phyloP scores from a whole-genome alignment of 1,140 invertebrate species.

The Macrobrachium nipponense region DNA sequence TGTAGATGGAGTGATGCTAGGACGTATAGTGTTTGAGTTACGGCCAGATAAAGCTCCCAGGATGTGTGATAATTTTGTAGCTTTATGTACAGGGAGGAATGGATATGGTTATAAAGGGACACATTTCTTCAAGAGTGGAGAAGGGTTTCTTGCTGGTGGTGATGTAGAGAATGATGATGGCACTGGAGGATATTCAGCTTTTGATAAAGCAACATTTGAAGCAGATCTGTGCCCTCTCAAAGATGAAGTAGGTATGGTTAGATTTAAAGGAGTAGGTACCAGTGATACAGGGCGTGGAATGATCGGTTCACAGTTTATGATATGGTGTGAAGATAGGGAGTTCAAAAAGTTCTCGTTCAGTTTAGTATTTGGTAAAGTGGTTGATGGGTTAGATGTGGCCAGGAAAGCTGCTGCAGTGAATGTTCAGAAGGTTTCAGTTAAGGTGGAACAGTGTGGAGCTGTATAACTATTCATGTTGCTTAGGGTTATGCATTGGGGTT shows the following conservation, averaged over 20 bases:
- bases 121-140: slow-evolving; percentile 64
- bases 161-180: slow-evolving; percentile 64
- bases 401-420: slow-evolving; percentile 61
- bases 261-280: slow-evolving; percentile 64
- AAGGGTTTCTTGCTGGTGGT: slow-evolving; percentile 62
- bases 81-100: slow-evolving; percentile 58
- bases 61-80: slow-evolving; percentile 64
- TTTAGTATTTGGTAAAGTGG: slow-evolving; percentile 62
- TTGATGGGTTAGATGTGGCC: slow-evolving; percentile 62
- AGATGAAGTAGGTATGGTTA: slow-evolving; percentile 62
- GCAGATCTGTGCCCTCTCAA: slow-evolving; percentile 63
- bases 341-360: slow-evolving; percentile 64
- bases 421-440: slow-evolving; percentile 56
- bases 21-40: slow-evolving; percentile 61
- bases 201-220: slow-evolving; percentile 56
- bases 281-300: slow-evolving; percentile 62
- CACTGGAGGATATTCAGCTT: slow-evolving; percentile 60
- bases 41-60: slow-evolving; percentile 63
- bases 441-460: slow-evolving; percentile 61
- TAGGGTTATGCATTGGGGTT: neutral
- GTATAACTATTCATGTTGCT: slow-evolving; percentile 31
- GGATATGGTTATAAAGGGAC: slow-evolving; percentile 64
- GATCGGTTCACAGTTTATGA: slow-evolving; percentile 64
- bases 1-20: slow-evolving; percentile 51
- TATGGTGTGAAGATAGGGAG: slow-evolving; percentile 63